Base-by-base conservation (phyloP, 2,797 vertebrate species). In the Acipenser ruthenus region DNA sequence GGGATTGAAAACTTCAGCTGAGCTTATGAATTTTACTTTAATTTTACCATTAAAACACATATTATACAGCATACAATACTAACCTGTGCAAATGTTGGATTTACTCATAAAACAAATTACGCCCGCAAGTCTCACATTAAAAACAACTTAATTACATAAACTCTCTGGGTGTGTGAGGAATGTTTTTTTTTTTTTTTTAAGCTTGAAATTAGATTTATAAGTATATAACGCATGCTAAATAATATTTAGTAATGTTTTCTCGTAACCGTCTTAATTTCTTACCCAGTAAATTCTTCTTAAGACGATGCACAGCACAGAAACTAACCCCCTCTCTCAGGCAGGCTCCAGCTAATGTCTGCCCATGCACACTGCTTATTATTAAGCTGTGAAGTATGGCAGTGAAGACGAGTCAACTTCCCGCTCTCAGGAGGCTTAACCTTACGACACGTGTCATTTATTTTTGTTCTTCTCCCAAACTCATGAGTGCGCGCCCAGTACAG, bases 281-380 rank as follows among this genome's bases (percentile, higher is more conserved):
- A 70, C 59, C 63, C 53, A 60, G 64, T 68, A 68, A 63, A 68
- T 65, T 62, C 65, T 64, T 47, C 7, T 50, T 64, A 48, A 64
- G 66, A 64, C 61, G 55, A 70, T 61, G 53, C 50, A 12, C 60
- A 64, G 64, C 47, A 47, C 23, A 23, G 23, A 23, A 23, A n/a
- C 59, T 55, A 55, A 66, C 62, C 47, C 10, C 15, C 6, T 50
- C 61, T 13, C 47, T n/a, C 55, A 62, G 23, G 47, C 51, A 10
- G 50, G 10, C 10, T 10, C 9, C 23, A 48, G 61, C 52, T n/a
- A 56, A 9, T 2, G 4, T 52, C 53, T 15, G n/a, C 10, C 11
- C 23, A 23, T 23, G 23, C 23, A 23, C 23, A 23, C 23, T 23
- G 23, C 8, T 23, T 12, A 13, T 23, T 53, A 63, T 48, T 53